Evolutionary conservation across 1,140 invertebrate species (phyloP).

Genomic region (Limonius californicus): DNA sequence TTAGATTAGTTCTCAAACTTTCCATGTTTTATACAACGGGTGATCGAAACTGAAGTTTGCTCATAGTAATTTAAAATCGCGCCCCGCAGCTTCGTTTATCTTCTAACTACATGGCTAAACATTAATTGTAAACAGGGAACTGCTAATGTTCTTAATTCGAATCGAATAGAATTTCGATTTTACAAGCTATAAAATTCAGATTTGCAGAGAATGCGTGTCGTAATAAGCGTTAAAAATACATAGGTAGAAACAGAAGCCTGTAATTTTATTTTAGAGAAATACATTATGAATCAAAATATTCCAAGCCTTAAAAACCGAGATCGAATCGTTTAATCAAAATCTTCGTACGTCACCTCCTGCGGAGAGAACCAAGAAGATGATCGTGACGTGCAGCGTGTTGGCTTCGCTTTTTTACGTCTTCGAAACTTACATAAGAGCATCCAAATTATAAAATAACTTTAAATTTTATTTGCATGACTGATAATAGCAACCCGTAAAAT

Average conservation of each 20-base stretch:
- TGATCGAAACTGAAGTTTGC: neutral
- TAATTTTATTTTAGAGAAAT: conserved; percentile 31
- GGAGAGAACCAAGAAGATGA: neutral
- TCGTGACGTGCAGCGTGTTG: conserved; percentile 1
- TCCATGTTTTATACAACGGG: neutral
- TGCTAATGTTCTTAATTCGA: too few species aligned
- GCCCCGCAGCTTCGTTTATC: too few species aligned
- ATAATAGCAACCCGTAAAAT: neutral
- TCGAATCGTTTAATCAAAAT: conserved; percentile 12
- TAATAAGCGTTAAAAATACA: neutral
- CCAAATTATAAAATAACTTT: neutral
- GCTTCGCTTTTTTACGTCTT: neutral
- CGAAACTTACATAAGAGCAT: neutral
- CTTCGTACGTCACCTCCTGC: neutral
- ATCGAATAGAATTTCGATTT: too few species aligned
- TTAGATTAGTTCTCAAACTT: conserved; percentile 1
- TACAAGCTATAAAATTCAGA: too few species aligned
- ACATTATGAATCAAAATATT: conserved; percentile 34
- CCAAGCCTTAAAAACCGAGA: neutral
- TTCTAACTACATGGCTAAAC: too few species aligned
- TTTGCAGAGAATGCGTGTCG: too few species aligned
- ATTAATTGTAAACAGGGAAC: too few species aligned
- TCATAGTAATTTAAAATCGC: too few species aligned
- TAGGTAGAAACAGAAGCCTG: conserved; percentile 30
- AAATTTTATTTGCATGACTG: neutral